Conservation (phyloP, 2,888 invertebrate genomes). For the Sarcophaga variegata region DNA sequence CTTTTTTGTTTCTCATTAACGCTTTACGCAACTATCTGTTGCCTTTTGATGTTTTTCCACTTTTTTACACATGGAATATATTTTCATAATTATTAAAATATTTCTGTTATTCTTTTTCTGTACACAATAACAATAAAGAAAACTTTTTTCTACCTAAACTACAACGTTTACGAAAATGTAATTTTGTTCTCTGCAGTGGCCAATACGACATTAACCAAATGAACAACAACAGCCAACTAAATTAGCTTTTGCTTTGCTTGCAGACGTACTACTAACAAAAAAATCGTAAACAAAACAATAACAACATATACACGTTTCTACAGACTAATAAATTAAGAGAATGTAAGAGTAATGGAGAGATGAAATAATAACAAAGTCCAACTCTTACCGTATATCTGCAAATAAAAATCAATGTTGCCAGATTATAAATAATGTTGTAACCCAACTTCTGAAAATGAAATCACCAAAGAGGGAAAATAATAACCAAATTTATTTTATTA, state of each 20-base stretch:
- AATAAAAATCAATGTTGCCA: not conserved
- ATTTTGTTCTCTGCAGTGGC: not conserved
- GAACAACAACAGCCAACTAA: constrained; percentile 6
- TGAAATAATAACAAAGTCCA: not conserved
- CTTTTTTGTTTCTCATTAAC: constrained; percentile 26
- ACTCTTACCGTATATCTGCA: not conserved
- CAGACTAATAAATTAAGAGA: constrained; percentile 5
- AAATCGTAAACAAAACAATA: constrained; percentile 40
- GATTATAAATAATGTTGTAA: no score
- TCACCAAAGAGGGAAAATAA: no score
- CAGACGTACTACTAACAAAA: constrained; percentile 59
- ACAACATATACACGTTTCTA: constrained; percentile 1
- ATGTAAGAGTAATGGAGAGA: constrained; percentile 5
- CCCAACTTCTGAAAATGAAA: no score
- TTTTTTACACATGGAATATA: constrained; percentile 50
- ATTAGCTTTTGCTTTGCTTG: constrained; percentile 58
- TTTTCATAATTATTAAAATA: constrained; percentile 33
- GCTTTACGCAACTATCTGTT: constrained; percentile 67
- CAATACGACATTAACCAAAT: constrained; percentile 32
- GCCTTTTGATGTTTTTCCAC: constrained; percentile 49
- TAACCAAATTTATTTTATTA: no score
- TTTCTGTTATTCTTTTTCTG: constrained; percentile 36
- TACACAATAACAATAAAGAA: constrained; percentile 22
- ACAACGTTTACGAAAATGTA: constrained; percentile 32
- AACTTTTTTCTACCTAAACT: not conserved